Evolutionary conservation across 2,797 vertebrate species (phyloP), one percentile per base, ranked within the genome.

Genomic region (Poeciliopsis gracilis): DNA sequence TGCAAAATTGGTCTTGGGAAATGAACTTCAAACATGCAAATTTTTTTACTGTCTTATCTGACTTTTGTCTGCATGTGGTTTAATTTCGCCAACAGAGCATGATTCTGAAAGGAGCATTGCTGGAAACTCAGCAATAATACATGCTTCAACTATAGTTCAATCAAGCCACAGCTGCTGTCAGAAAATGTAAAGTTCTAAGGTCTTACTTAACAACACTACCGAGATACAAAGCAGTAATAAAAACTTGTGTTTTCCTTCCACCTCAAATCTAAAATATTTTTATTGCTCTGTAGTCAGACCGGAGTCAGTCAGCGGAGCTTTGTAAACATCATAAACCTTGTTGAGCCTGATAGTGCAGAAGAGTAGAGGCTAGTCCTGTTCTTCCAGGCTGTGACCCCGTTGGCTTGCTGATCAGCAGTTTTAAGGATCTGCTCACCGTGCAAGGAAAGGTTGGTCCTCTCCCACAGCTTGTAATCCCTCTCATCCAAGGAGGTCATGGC

Each of bases 391-490:
- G 15, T 73, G 83, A 84, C 67, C 75, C 71, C 72, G 49, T 67
- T 47, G 75, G 83, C 78, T 82, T 83, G 79, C 80, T 80, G 76
- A 85, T 83, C 84, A 84, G 80, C 86, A 77, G 59, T 67, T 86
- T 78, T 89, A 78, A 79, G 67, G 61, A 79, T 83, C 80, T 80
- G 84, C 63, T 73, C 63, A 8, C 41, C 49, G 57, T 82, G 72
- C 77, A 75, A 83, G 77, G 79, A 81, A 80, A 75, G 69, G 77
- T 73, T 84, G 4, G 46, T 87, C 80, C 46, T 84, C 87, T 92
- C 84, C 83, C 87, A 90, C 88, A 88, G 82, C 55, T 81, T 66
- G 38, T 92, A 92, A 90, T 91, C 91, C 87, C 86, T 73, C 83
- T 80, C 38, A 77, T 84, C 84, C 70, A 59, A 84, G 76, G 84